phyloP scores from a whole-genome alignment of 2,888 invertebrate species.

The Rugalucina vietnamica region DNA sequence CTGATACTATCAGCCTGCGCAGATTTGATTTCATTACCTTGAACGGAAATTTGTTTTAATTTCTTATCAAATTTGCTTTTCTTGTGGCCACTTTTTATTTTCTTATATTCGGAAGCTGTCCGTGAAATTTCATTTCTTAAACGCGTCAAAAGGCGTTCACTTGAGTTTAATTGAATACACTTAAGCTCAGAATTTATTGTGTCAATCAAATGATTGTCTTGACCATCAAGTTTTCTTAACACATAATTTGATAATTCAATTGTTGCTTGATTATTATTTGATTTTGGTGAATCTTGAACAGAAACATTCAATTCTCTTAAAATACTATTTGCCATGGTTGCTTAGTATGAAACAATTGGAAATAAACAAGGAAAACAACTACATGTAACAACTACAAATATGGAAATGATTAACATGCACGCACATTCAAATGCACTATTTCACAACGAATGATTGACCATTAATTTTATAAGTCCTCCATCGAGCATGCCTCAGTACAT shows the following conservation, averaged over 20 bases:
- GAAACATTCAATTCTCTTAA: no score
- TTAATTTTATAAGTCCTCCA: not conserved
- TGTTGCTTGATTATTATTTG: not conserved
- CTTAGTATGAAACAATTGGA: not conserved
- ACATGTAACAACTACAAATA: not conserved
- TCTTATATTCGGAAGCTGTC: not conserved
- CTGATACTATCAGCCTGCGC: no score
- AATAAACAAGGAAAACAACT: not conserved
- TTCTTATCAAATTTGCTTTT: not conserved
- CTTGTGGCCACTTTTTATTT: not conserved
- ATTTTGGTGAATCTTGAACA: no score
- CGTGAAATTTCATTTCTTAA: not conserved
- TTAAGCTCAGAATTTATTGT: not conserved
- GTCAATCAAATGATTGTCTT: not conserved
- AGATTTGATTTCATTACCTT: no score
- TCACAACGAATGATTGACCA: not conserved
- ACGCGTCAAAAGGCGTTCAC: not conserved
- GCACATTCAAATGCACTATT: not conserved
- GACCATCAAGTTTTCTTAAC: not conserved
- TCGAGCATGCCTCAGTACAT: not conserved
- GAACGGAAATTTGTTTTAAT: not conserved
- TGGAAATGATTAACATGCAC: not conserved
- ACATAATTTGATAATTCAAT: not conserved
- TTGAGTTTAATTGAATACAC: not conserved
- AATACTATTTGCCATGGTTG: no score